phyloP scores from a whole-genome alignment of 2,888 invertebrate species.

The Tetranychus truncatus region DNA sequence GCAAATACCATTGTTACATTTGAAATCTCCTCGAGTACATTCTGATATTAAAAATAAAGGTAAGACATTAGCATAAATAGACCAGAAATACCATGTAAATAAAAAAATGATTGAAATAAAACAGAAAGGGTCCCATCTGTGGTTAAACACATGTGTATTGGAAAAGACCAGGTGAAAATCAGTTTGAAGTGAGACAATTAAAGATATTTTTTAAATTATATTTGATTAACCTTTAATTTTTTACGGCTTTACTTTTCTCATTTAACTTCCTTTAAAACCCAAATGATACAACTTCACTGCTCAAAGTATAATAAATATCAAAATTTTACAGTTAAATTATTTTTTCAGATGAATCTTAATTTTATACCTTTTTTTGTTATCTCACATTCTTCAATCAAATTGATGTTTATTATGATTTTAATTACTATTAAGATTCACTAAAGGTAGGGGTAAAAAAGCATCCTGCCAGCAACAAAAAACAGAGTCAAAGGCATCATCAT shows the following conservation, averaged over 20 bases:
- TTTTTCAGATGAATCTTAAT: no score
- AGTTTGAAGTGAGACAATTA: no score
- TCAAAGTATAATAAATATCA: no score
- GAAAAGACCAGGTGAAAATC: no score
- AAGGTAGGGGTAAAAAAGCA: neutral
- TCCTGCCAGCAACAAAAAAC: neutral
- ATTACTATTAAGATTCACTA: neutral
- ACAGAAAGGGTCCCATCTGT: neutral
- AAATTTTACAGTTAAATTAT: no score
- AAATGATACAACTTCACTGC: no score
- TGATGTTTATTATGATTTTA: neutral
- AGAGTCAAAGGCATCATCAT: slow-evolving; percentile 2
- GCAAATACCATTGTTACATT: slow-evolving; percentile 23
- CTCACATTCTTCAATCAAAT: neutral
- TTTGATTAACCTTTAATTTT: no score
- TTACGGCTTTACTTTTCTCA: no score
- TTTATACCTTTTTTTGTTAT: neutral
- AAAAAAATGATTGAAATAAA: neutral
- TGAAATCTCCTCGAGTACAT: slow-evolving; percentile 24
- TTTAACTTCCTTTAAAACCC: no score
- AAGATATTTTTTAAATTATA: no score
- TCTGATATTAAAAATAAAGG: slow-evolving; percentile 11
- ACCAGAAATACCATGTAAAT: neutral
- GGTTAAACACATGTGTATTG: no score
- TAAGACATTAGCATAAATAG: neutral